A percentile compares a stretch with the other conserved stretches of the same genome.
phyloP scores from a whole-genome alignment of 2,888 invertebrate species.

The Tetragnatha montana region DNA sequence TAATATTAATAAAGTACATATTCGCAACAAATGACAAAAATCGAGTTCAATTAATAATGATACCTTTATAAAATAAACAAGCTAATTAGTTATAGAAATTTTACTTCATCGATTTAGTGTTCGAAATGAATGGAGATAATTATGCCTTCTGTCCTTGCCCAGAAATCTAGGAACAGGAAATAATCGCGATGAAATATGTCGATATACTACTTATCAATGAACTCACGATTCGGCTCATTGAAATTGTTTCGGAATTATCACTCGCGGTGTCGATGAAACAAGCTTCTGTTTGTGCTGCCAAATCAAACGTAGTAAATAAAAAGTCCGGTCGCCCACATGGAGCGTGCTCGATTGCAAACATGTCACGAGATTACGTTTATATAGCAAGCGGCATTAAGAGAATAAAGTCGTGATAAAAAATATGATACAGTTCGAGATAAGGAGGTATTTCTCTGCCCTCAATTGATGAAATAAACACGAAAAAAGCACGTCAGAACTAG shows the following conservation, averaged over 20 bases:
- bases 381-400: not conserved
- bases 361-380: slow-evolving; percentile 38
- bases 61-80: not conserved
- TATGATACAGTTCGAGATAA: slow-evolving; percentile 1
- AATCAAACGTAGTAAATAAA: not conserved
- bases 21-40: too few species aligned
- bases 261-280: not conserved
- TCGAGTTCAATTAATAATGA: too few species aligned
- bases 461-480: slow-evolving; percentile 20
- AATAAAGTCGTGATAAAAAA: not conserved
- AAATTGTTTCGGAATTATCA: not conserved
- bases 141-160: not conserved
- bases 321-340: slow-evolving; percentile 24
- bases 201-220: not conserved
- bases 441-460: not conserved
- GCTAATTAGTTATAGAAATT: not conserved
- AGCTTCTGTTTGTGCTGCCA: slow-evolving; percentile 2
- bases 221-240: not conserved
- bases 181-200: not conserved
- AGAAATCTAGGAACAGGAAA: not conserved
- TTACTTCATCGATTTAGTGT: not conserved
- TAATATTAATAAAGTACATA: too few species aligned
- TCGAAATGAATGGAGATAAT: not conserved
- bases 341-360: slow-evolving; percentile 26
- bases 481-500: not conserved